phyloP scores from a whole-genome alignment of 2,888 invertebrate genomes.

The Suillia variegata region DNA sequence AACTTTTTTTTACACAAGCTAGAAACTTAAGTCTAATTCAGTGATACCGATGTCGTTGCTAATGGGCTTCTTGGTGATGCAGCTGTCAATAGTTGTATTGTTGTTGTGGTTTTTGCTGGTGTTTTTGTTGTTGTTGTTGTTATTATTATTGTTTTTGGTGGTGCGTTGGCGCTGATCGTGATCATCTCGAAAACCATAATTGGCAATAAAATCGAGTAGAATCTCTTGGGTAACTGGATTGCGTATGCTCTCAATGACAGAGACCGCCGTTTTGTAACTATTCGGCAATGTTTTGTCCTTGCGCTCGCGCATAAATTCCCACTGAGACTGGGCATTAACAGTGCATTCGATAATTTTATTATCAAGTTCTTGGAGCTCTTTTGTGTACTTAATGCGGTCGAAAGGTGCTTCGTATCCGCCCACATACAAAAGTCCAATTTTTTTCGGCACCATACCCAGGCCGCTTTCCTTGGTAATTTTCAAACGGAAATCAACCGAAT shows the following conservation, averaged over 20 bases:
- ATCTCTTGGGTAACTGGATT: conserved; percentile 84
- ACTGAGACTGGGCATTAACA: conserved; percentile 72
- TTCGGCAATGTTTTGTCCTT: conserved; percentile 98
- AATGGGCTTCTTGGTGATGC: too few species aligned
- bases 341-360: conserved; percentile 97
- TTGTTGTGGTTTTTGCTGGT: conserved; percentile 12
- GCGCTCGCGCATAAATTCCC: conserved; percentile 94
- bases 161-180: conserved; percentile 60
- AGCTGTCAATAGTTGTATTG: conserved; percentile 5
- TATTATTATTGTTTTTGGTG: conserved; percentile 10
- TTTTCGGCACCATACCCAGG: conserved; percentile 70
- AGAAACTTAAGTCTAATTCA: too few species aligned
- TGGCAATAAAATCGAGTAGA: conserved; percentile 75
- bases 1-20: neutral
- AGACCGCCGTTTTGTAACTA: conserved; percentile 78
- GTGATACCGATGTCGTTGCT: conserved; percentile 22
- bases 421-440: conserved; percentile 79
- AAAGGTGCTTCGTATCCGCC: conserved; percentile 74
- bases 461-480: conserved; percentile 78
- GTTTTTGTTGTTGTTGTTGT: conserved; percentile 11
- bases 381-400: conserved; percentile 75
- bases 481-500: conserved; percentile 94
- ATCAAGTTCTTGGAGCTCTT: conserved; percentile 77
- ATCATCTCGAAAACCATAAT: conserved; percentile 70
- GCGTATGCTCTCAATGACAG: conserved; percentile 81